Evolutionary conservation across 1,140 invertebrate genomes (phyloP).

Genomic region (Polypedilum vanderplanki): DNA sequence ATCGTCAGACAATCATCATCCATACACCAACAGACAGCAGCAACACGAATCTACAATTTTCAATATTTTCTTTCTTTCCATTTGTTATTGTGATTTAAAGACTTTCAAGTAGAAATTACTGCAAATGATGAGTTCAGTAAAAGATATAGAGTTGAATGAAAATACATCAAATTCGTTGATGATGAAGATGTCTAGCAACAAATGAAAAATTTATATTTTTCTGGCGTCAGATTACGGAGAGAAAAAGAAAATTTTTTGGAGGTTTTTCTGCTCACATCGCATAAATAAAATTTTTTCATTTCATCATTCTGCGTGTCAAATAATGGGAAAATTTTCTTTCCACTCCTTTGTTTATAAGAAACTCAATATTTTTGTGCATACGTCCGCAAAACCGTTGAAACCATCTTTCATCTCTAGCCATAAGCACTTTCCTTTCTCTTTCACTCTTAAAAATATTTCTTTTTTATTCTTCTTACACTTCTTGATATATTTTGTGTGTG

Average conservation of each 20-base stretch:
- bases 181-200: not conserved
- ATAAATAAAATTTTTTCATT: constrained; percentile 10
- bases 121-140: not conserved
- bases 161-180: not conserved
- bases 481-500: too few species aligned
- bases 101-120: too few species aligned
- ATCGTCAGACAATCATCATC: too few species aligned
- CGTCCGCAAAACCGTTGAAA: not conserved
- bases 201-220: not conserved
- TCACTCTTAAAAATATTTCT: too few species aligned
- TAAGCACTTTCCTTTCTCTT: not conserved
- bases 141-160: not conserved
- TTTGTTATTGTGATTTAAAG: too few species aligned
- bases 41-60: too few species aligned
- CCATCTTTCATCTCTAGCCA: not conserved
- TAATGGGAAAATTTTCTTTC: not conserved
- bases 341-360: not conserved
- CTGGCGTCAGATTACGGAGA: not conserved
- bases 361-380: constrained; percentile 24
- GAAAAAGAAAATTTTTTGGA: not conserved
- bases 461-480: too few species aligned
- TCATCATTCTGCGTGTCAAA: constrained; percentile 1
- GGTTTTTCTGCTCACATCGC: not conserved
- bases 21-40: too few species aligned
- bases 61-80: too few species aligned